These are phyloP conservation scores for Oncorhynchus tshawytscha DNA, from an alignment of 2,113 vertebrate species.

Conservation along the genomic window DNA sequence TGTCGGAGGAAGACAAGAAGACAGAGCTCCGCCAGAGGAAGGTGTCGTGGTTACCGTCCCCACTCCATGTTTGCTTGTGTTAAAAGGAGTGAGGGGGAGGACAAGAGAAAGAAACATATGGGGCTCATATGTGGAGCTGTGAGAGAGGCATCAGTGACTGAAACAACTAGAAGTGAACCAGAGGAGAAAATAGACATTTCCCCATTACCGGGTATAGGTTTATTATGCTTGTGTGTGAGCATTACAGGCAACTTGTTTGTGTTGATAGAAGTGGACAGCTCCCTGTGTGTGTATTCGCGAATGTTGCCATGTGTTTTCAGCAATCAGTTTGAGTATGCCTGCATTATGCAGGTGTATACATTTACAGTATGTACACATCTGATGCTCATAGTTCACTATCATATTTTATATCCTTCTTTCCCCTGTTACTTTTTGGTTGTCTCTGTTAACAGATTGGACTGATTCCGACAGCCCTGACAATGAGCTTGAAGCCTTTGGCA, in stretches of 20 bases:
- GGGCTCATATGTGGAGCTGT: no score
- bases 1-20: conserved; percentile 64
- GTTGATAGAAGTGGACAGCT: no score
- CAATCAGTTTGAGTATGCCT: no score
- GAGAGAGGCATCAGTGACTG: conserved; percentile 20
- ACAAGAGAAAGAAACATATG: neutral
- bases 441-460: neutral
- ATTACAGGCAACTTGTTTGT: neutral
- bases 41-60: conserved; percentile 46
- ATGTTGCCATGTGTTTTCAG: neutral
- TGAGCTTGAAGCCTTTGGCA: conserved; percentile 23
- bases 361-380: neutral
- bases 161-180: conserved; percentile 12
- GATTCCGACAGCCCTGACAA: neutral
- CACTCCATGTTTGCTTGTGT: conserved; percentile 35
- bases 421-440: neutral
- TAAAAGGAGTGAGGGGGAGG: conserved; percentile 25
- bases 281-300: neutral
- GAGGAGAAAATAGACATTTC: neutral
- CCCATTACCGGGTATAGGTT: neutral
- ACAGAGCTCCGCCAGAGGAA: conserved; percentile 50
- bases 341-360: neutral
- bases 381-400: neutral
- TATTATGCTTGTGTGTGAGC: neutral
- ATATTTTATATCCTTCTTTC: neutral